phyloP scores from a whole-genome alignment of 2,113 vertebrate species.

The Pangasianodon hypophthalmus region DNA sequence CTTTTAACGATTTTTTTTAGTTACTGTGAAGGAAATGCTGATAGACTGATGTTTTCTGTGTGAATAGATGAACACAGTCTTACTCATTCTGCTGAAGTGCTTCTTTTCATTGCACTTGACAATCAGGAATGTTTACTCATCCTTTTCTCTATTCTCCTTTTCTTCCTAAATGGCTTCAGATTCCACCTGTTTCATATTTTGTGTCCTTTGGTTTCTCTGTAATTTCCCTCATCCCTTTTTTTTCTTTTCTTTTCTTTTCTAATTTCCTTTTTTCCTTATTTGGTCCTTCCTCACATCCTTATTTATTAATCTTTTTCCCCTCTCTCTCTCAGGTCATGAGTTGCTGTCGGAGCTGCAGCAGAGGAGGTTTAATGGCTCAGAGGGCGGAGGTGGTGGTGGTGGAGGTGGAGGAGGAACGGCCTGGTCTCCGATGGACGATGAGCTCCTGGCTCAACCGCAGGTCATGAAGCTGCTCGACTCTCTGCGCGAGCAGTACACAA shows the following conservation, averaged over 20 bases:
- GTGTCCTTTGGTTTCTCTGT: background rate
- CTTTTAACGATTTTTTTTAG: background rate
- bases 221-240: background rate
- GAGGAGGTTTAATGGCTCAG: conserved; percentile 91
- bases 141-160: background rate
- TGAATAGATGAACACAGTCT: background rate
- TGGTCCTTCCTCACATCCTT: background rate
- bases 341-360: conserved; percentile 94
- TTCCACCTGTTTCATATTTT: background rate
- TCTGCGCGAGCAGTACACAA: conserved; percentile 91
- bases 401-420: conserved; percentile 79
- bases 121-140: background rate
- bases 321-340: conserved; percentile 83
- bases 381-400: conserved; percentile 75
- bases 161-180: background rate
- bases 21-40: background rate
- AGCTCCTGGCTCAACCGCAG: conserved; percentile 94
- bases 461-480: conserved; percentile 98
- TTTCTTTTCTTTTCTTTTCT: background rate
- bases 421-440: conserved; percentile 98
- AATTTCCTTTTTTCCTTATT: background rate
- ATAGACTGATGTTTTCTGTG: background rate
- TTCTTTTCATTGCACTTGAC: background rate
- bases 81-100: background rate
- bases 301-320: background rate